Base-by-base conservation (phyloP, 2,113 vertebrate genomes). In the Crypturellus undulatus region DNA sequence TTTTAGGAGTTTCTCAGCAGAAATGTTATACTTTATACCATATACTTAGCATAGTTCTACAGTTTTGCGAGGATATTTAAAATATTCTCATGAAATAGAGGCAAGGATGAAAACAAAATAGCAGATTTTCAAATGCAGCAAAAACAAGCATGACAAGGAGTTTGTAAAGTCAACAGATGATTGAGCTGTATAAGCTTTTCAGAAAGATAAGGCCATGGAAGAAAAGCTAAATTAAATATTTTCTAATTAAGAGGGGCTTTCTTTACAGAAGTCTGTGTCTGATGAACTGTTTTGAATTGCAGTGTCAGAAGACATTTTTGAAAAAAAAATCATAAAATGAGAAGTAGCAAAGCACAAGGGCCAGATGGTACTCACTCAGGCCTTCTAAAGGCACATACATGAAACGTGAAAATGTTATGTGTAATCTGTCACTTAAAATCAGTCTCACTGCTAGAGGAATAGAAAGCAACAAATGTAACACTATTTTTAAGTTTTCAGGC, bases 391-490 rank as follows among this genome's bases (percentile, higher is more conserved):
- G 51, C 93, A 65, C 3, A 1, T 59, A 85, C 11, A 0, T 82
- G 68, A 77, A 72, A 34, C 34, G 36, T 87, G 87, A 91, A 93
- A 91, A 84, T 85, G 82, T 65, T 92, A 52, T 40, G 36, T 94
- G 81, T 94, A 84, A 87, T 68, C 87, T 95, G 90, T 88, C 90
- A 59, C 64, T 90, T 88, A 73, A 91, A 94, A 94, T 94, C 85
- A 83, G 16, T 70, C 45, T 83, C 13, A 67, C 82, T 77, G 67
- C 45, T 36, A 79, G 40, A 85, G 76, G 79, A 93, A 62, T 51
- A 85, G 71, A 91, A 85, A 92, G n/a, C 76, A 90, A 62, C 40
- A 83, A 90, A 79, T 42, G 18, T 28, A 59, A 90, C 68, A 67
- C 7, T 32, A 45, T 79, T 96, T 92, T 90, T 80, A 91, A 88